Evolutionary conservation across 2,888 invertebrate genomes (phyloP).

Genomic region (Acanthosoma haemorrhoidale): DNA sequence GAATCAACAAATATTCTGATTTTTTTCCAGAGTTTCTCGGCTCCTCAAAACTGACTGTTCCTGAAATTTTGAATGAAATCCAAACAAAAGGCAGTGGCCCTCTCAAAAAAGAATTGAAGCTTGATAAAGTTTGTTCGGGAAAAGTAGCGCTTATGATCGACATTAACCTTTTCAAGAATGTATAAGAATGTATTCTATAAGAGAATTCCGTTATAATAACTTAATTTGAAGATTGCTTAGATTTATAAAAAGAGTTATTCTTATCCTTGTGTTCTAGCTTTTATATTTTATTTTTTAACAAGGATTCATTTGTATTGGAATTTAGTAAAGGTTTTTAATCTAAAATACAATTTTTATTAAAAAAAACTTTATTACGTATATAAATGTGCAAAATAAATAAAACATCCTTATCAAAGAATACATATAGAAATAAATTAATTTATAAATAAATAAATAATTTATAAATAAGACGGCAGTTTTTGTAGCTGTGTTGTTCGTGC

Average conservation of each 20-base stretch:
- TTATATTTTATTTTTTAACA: no score
- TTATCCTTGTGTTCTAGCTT: no score
- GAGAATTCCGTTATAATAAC: no score
- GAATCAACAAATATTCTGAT: neutral
- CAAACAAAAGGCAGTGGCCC: slow-evolving; percentile 53
- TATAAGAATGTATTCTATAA: no score
- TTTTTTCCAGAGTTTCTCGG: slow-evolving; percentile 61
- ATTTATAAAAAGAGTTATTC: no score
- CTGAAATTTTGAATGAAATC: slow-evolving; percentile 57
- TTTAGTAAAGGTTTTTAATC: no score
- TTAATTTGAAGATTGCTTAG: no score
- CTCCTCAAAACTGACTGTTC: slow-evolving; percentile 60
- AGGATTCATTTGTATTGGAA: no score
- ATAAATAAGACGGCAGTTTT: slow-evolving; percentile 17
- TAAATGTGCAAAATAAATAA: slow-evolving; percentile 28
- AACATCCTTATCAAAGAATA: neutral
- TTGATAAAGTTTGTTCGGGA: slow-evolving; percentile 65
- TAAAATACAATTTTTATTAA: no score
- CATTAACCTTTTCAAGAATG: slow-evolving; percentile 55
- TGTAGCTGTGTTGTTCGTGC: slow-evolving; percentile 17
- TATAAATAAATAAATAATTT: slow-evolving; percentile 5
- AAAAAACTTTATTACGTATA: slow-evolving; percentile 2
- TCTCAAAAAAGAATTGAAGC: slow-evolving; percentile 57
- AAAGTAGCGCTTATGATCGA: slow-evolving; percentile 65
- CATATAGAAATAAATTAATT: slow-evolving; percentile 14